phyloP scores from a whole-genome alignment of 2,797 vertebrate genomes.

The Antennarius maculatus region DNA sequence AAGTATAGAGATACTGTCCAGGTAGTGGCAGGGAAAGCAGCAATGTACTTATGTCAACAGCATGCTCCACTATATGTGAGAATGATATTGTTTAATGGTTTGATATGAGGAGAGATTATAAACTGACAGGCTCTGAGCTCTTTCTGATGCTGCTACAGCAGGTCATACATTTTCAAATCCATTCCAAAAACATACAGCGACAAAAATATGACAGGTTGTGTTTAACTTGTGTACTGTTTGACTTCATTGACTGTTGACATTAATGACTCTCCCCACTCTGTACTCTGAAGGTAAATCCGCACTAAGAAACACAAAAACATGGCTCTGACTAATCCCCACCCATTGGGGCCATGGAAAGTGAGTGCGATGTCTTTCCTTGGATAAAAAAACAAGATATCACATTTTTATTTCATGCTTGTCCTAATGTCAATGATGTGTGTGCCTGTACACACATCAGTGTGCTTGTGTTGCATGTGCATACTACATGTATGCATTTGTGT shows the following conservation, averaged over 20 bases:
- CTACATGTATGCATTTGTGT: constrained; percentile 57
- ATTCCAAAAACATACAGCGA: not conserved
- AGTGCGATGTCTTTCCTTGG: constrained; percentile 29
- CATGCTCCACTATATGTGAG: constrained; percentile 10
- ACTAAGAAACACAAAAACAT: constrained; percentile 82
- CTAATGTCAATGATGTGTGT: constrained; percentile 28
- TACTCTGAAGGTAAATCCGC: constrained; percentile 64
- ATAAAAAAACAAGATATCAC: constrained; percentile 9
- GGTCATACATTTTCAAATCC: not conserved
- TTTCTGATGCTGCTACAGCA: not conserved
- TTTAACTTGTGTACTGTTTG: not conserved
- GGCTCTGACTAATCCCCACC: constrained; percentile 92
- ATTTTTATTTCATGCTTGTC: constrained; percentile 19
- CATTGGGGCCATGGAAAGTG: constrained; percentile 94
- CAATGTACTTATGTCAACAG: constrained; percentile 2
- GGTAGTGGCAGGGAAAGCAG: constrained; percentile 1
- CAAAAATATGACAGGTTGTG: not conserved
- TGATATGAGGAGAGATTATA: constrained; percentile 5
- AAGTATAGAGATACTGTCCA: constrained; percentile 21
- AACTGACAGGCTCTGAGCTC: not conserved
- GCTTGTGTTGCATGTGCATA: constrained; percentile 41
- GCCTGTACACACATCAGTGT: constrained; percentile 47
- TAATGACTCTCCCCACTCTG: constrained; percentile 23
- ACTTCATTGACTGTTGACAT: not conserved
- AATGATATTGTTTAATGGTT: constrained; percentile 2